A percentile compares a stretch with the other conserved stretches of the same genome.
These are phyloP conservation scores for Erynnis tages DNA, from an alignment of 2,888 invertebrate species.

Conservation along the genomic window DNA sequence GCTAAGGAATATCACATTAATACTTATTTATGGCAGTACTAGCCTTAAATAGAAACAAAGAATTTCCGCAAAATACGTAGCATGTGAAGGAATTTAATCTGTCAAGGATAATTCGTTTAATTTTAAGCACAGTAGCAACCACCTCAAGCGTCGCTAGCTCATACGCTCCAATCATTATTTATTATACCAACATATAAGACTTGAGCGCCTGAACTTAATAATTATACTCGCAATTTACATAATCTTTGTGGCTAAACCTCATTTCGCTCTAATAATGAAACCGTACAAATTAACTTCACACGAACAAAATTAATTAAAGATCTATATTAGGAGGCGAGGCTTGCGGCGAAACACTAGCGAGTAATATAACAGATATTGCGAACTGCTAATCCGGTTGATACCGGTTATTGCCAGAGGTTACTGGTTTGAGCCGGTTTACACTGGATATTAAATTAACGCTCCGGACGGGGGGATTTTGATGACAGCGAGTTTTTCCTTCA, in stretches of 20 bases:
- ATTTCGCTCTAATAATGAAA: constrained; percentile 6
- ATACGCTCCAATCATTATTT: no score
- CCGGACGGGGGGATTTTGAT: constrained; percentile 33
- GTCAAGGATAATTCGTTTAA: no score
- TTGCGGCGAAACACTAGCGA: constrained; percentile 21
- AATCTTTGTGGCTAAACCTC: constrained; percentile 2
- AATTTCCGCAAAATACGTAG: no score
- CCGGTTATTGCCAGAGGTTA: constrained; percentile 36
- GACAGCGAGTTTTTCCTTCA: constrained; percentile 14
- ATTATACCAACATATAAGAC: no score
- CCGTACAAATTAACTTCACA: constrained; percentile 20
- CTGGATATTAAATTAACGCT: constrained; percentile 37
- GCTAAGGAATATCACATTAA: no score
- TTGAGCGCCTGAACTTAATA: background rate
- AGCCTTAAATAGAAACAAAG: no score
- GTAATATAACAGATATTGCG: constrained; percentile 42
- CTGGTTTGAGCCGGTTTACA: constrained; percentile 34
- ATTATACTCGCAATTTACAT: constrained; percentile 9
- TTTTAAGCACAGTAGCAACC: no score
- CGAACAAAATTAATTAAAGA: constrained; percentile 27
- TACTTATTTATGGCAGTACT: no score
- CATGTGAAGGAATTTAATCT: no score
- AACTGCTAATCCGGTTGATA: constrained; percentile 39
- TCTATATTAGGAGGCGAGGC: constrained; percentile 20
- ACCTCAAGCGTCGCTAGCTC: no score